Percentiles rank a stretch among this genome's conserved stretches.
phyloP scores from a whole-genome alignment of 2,888 invertebrate genomes.

The Parelbella ahira region DNA sequence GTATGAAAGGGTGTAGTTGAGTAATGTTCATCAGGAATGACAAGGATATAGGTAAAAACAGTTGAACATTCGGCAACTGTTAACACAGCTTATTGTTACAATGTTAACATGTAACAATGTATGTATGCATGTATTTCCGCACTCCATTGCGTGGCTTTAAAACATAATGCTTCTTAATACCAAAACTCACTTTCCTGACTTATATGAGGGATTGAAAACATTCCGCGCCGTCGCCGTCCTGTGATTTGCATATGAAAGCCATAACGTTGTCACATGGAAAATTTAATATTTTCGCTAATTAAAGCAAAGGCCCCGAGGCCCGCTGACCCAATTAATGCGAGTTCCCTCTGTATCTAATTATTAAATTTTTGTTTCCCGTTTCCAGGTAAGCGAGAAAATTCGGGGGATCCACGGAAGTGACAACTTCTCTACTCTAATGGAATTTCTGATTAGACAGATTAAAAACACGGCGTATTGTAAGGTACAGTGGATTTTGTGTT shows the following conservation, averaged over 20 bases:
- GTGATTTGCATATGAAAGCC: conserved; percentile 70
- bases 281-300: conserved; percentile 71
- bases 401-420: conserved; percentile 15
- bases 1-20: too few species aligned
- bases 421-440: conserved; percentile 17
- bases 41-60: too few species aligned
- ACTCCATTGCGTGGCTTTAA: conserved; percentile 11
- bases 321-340: conserved; percentile 59
- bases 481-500: conserved; percentile 8
- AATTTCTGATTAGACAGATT: conserved; percentile 16
- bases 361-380: conserved; percentile 40
- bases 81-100: too few species aligned
- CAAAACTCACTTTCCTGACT: conserved; percentile 17
- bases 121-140: too few species aligned
- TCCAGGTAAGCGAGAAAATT: conserved; percentile 44
- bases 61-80: too few species aligned
- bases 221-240: conserved; percentile 5
- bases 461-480: background rate
- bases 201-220: conserved; percentile 14
- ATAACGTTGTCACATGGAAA: conserved; percentile 65
- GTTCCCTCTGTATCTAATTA: conserved; percentile 38
- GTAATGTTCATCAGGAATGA: too few species aligned
- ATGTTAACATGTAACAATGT: too few species aligned
- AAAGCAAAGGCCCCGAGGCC: conserved; percentile 53
- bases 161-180: conserved; percentile 10